A percentile compares a stretch with the other conserved stretches of the same genome.
These are phyloP conservation scores for Chelonoidis abingdonii DNA, from an alignment of 2,113 vertebrate genomes.

Conservation along the genomic window DNA sequence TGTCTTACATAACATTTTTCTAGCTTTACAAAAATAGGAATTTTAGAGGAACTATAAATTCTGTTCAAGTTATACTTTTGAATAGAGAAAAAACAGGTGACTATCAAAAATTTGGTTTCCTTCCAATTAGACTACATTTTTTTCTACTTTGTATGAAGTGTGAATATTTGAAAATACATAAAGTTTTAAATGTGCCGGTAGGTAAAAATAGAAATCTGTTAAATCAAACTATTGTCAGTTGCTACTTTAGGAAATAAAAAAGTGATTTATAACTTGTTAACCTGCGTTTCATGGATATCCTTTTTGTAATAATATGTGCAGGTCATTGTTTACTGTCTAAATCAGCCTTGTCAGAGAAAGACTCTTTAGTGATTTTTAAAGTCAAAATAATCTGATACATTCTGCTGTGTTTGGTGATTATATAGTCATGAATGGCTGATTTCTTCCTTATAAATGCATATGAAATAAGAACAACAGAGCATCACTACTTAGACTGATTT, in stretches of 20 bases:
- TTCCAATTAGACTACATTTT: background rate
- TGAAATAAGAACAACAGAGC: constrained; percentile 37
- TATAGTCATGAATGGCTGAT: background rate
- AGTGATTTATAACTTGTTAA: constrained; percentile 70
- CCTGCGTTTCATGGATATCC: constrained; percentile 43
- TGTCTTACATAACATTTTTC: background rate
- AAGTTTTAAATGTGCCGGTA: constrained; percentile 20
- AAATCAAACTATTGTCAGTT: constrained; percentile 30
- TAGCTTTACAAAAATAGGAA: background rate
- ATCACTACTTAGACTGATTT: constrained; percentile 20
- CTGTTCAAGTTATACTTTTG: background rate
- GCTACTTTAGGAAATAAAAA: constrained; percentile 64
- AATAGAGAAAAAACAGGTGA: too few species aligned
- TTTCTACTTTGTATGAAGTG: constrained; percentile 17
- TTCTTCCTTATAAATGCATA: background rate
- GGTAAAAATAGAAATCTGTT: constrained; percentile 65
- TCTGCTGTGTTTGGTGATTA: constrained; percentile 41
- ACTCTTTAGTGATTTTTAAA: constrained; percentile 43
- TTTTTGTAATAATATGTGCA: constrained; percentile 26
- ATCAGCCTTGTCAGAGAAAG: constrained; percentile 35
- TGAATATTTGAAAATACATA: constrained; percentile 59
- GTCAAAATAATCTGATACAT: constrained; percentile 30
- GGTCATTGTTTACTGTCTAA: constrained; percentile 52
- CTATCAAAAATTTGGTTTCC: background rate
- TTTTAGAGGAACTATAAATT: background rate